A percentile compares a stretch with the other conserved stretches of the same genome.
Evolutionary conservation across 2,113 vertebrate species (phyloP).

Genomic region (Aix galericulata): DNA sequence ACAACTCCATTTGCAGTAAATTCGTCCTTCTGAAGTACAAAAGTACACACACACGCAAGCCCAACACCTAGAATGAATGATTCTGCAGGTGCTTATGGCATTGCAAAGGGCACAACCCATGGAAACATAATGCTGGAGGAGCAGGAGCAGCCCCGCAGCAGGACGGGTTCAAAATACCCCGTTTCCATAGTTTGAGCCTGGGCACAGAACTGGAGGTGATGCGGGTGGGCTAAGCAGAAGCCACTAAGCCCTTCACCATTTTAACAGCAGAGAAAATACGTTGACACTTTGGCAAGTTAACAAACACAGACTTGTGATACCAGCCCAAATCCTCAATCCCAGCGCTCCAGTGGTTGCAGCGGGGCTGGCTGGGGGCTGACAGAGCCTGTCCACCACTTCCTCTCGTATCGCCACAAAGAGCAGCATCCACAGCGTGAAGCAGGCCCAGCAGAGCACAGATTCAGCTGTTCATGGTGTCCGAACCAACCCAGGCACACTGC

Average conservation of each 20-base stretch:
- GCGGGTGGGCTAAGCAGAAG: neutral
- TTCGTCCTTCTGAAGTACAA: neutral
- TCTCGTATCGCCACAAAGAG: neutral
- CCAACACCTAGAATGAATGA: accelerated
- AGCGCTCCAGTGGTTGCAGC: neutral
- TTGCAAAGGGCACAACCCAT: neutral
- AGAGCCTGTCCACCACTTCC: neutral
- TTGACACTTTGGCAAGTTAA: neutral
- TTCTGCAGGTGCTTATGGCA: neutral
- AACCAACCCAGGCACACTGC: neutral
- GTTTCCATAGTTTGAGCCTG: neutral
- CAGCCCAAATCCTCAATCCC: neutral
- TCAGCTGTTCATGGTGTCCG: neutral
- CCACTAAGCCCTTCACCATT: neutral
- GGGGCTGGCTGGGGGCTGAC: neutral
- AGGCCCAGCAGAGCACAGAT: accelerated
- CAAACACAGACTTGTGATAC: too few species aligned
- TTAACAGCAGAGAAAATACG: neutral
- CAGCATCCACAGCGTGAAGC: neutral
- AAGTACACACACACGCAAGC: neutral
- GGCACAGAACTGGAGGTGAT: neutral
- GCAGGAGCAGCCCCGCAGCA: neutral
- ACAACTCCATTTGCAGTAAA: neutral
- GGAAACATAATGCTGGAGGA: neutral
- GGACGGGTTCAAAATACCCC: neutral